Evolutionary conservation across 2,113 vertebrate genomes (phyloP).

Genomic region (Chionis minor): DNA sequence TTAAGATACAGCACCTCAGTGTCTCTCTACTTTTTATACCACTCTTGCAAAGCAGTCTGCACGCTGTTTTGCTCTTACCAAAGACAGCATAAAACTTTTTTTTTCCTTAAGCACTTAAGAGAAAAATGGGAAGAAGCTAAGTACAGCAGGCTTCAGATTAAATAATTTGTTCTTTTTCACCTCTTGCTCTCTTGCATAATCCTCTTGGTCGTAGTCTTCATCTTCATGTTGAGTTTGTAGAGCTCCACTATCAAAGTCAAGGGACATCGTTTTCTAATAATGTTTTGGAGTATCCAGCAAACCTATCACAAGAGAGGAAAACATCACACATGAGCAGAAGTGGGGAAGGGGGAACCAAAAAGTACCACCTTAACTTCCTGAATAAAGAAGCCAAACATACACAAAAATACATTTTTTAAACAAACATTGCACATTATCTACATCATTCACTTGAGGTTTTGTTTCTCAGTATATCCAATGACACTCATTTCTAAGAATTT

Average conservation of each 20-base stretch:
- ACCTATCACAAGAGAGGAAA: neutral
- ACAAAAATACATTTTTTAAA: neutral
- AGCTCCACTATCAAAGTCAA: constrained; percentile 78
- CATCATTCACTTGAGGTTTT: neutral
- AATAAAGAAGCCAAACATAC: neutral
- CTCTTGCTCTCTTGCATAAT: constrained; percentile 82
- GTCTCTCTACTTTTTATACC: neutral
- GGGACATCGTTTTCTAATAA: constrained; percentile 72
- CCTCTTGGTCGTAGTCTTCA: constrained; percentile 79
- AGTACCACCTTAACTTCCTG: neutral
- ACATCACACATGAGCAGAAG: neutral
- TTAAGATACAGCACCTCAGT: neutral
- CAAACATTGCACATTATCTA: neutral
- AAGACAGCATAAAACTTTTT: neutral
- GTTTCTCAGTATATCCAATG: neutral
- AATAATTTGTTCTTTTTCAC: constrained; percentile 36
- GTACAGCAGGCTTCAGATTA: neutral
- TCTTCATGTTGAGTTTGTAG: constrained; percentile 79
- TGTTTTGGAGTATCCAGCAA: neutral
- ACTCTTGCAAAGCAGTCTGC: neutral
- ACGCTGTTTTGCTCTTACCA: neutral
- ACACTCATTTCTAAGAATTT: neutral
- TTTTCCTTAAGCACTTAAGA: neutral
- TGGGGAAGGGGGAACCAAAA: neutral
- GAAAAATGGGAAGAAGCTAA: neutral